These are phyloP conservation scores for Tenrec ecaudatus DNA, from an alignment of 2,113 vertebrate genomes.

Conservation along the genomic window DNA sequence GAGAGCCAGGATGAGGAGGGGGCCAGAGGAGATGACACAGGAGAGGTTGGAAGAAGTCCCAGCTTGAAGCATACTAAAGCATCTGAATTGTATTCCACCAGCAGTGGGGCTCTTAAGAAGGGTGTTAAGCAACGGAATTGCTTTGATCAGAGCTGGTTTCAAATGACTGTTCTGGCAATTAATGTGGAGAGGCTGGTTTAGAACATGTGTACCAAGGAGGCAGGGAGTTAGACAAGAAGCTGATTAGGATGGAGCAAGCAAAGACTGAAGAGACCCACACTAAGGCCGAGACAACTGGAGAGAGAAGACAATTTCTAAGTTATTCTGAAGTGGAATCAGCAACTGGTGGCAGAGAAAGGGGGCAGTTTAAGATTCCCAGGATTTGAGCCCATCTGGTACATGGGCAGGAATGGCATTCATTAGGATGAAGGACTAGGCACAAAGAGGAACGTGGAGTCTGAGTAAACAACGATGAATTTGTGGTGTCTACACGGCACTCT, in stretches of 20 bases:
- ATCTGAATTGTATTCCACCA: background rate
- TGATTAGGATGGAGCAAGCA: background rate
- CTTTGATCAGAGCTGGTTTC: background rate
- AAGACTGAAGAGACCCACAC: background rate
- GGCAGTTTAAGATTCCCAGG: background rate
- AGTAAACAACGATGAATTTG: background rate
- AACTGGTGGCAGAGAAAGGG: background rate
- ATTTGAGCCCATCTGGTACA: too few species aligned
- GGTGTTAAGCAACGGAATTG: background rate
- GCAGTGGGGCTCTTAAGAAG: background rate
- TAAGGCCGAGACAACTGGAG: background rate
- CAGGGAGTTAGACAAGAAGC: background rate
- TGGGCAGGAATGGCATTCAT: background rate
- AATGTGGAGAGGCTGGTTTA: background rate
- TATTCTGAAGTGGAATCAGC: background rate
- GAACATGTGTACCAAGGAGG: background rate
- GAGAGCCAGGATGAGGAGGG: accelerated
- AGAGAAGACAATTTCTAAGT: background rate
- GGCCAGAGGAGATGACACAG: background rate
- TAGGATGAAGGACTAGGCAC: background rate
- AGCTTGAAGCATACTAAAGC: accelerated
- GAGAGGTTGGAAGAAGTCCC: background rate
- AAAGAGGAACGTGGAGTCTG: background rate
- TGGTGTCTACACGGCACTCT: background rate
- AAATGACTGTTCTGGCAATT: background rate